These are phyloP conservation scores for Stenichneumon culpator DNA, from an alignment of 2,888 invertebrate genomes.

Conservation along the genomic window DNA sequence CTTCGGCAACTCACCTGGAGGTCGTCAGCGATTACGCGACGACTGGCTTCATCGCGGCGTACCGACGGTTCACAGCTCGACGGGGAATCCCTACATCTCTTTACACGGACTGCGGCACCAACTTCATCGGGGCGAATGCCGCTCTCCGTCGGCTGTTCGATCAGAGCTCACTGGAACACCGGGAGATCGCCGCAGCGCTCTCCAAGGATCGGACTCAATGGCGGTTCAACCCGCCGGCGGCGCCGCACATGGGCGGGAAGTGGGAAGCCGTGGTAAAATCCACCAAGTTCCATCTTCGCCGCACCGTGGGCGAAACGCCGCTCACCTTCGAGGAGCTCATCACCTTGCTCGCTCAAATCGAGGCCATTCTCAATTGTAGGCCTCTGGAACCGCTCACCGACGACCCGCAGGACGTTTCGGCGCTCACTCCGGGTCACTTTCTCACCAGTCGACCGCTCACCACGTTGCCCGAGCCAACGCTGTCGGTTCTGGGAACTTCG, in stretches of 20 bases:
- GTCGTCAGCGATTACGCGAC: constrained; percentile 35
- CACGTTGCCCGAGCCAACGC: no score
- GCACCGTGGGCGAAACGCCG: not conserved
- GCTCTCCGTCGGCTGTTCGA: not conserved
- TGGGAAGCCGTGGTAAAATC: not conserved
- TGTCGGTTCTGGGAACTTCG: no score
- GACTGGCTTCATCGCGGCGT: constrained; percentile 34
- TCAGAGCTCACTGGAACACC: not conserved
- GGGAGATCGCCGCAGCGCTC: not conserved
- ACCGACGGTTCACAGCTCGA: no score
- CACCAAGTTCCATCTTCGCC: not conserved
- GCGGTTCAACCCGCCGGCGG: constrained; percentile 3
- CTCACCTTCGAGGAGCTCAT: constrained; percentile 43
- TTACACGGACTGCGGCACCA: not conserved
- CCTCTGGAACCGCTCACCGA: no score
- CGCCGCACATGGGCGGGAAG: not conserved
- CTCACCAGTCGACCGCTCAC: no score
- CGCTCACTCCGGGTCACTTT: no score
- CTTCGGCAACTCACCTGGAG: not conserved
- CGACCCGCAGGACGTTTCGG: no score
- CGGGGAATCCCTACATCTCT: no score
- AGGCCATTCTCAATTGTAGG: no score
- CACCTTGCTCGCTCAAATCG: no score
- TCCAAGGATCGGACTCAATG: not conserved
- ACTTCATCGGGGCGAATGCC: no score